Percentiles rank a stretch among this genome's conserved stretches.
These are phyloP conservation scores for Ascidia mentula DNA, from an alignment of 23 tunicate genomes.

Conservation along the genomic window DNA sequence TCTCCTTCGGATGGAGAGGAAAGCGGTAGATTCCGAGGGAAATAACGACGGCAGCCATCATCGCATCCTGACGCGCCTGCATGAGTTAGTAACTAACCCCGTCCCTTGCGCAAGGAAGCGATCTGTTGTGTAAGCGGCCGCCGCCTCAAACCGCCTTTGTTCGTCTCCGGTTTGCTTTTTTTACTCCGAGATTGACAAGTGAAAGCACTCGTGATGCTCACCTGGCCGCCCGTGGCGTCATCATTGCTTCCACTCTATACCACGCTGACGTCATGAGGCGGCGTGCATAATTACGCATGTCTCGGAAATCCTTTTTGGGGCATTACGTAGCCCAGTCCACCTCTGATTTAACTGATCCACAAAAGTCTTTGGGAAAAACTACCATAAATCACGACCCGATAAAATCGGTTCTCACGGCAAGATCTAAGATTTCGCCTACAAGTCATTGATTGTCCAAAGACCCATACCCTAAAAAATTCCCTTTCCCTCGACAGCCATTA, in stretches of 20 bases:
- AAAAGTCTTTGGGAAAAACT: too few species aligned
- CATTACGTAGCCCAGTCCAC: background rate
- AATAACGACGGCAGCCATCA: background rate
- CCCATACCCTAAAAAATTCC: background rate
- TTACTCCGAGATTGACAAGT: slow-evolving; percentile 7
- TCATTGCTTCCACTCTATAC: too few species aligned
- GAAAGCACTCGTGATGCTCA: slow-evolving; percentile 8
- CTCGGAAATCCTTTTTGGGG: background rate
- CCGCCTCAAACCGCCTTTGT: background rate
- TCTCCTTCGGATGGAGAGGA: background rate
- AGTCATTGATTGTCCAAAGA: background rate
- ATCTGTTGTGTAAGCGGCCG: slow-evolving; percentile 6
- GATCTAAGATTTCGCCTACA: background rate
- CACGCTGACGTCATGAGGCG: slow-evolving; percentile 1
- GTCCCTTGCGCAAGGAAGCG: background rate
- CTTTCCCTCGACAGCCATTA: too few species aligned
- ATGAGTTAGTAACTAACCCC: background rate
- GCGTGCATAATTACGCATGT: background rate
- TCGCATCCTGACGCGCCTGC: background rate
- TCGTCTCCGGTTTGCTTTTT: slow-evolving; percentile 5
- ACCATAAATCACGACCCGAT: too few species aligned
- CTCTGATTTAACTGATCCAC: too few species aligned
- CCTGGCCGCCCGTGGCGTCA: background rate
- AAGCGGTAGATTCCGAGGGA: background rate
- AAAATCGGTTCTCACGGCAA: background rate